phyloP scores from a whole-genome alignment of 2,797 vertebrate genomes.

The Tokudaia tokunoshimensis region DNA sequence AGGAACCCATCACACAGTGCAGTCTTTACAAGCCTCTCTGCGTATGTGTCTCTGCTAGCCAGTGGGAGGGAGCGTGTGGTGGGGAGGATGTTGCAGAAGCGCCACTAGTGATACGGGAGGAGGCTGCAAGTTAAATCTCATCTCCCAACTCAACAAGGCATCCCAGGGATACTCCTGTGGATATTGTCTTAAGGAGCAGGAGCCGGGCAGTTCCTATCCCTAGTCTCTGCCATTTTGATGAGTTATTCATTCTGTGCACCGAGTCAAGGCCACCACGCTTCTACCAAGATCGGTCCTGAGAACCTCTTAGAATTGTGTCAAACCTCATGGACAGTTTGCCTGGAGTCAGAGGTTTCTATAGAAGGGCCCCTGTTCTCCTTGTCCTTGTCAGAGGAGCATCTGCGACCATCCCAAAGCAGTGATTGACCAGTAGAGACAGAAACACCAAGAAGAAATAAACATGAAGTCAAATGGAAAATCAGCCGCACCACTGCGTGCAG shows the following conservation, averaged over 20 bases:
- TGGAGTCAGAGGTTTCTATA: not conserved
- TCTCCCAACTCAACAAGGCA: not conserved
- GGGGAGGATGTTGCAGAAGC: not conserved
- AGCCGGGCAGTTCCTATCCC: not conserved
- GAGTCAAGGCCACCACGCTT: not conserved
- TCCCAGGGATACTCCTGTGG: not conserved
- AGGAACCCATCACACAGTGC: not conserved
- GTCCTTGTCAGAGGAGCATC: not conserved
- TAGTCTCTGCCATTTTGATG: not conserved
- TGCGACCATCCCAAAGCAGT: not conserved
- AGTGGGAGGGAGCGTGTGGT: not conserved
- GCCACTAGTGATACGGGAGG: not conserved
- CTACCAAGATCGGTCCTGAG: not conserved
- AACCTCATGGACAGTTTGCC: not conserved
- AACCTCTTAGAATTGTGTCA: not conserved
- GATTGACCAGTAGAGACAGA: not conserved
- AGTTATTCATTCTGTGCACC: not conserved
- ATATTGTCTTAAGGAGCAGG: not conserved
- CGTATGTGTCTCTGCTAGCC: not conserved
- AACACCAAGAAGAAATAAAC: not conserved
- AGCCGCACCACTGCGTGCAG: not conserved
- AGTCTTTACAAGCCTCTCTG: not conserved
- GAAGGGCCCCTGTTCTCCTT: not conserved
- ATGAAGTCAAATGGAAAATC: not conserved
- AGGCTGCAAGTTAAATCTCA: not conserved